Conservation (phyloP, 2,888 invertebrate genomes). For the Archaeoteleia sp. region DNA sequence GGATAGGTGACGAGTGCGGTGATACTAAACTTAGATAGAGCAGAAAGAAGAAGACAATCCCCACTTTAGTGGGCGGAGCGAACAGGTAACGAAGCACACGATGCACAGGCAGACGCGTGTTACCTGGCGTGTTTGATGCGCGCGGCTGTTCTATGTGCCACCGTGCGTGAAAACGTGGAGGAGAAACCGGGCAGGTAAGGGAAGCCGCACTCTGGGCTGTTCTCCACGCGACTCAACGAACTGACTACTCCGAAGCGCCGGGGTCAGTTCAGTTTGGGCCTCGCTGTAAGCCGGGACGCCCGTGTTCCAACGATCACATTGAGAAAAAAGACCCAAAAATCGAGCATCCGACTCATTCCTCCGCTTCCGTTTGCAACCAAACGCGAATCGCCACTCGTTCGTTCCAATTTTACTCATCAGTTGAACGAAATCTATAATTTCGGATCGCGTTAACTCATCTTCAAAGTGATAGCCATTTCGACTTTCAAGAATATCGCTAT, state of each 20-base stretch:
- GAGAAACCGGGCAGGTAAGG: conserved; percentile 43
- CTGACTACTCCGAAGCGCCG: conserved; percentile 15
- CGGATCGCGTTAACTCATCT: too few relatives aligned
- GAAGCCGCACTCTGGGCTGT: conserved; percentile 24
- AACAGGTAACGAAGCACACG: conserved; percentile 25
- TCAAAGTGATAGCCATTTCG: too few relatives aligned
- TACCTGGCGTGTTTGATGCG: conserved; percentile 37
- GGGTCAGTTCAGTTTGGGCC: conserved; percentile 53
- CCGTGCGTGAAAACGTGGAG: conserved; percentile 38
- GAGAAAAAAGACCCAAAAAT: conserved; percentile 2
- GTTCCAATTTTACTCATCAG: too few relatives aligned
- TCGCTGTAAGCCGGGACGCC: conserved; percentile 46
- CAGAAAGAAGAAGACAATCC: conserved; percentile 18
- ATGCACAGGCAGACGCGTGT: conserved; percentile 34
- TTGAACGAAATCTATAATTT: not conserved
- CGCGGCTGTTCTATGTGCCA: conserved; percentile 42
- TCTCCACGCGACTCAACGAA: conserved; percentile 38
- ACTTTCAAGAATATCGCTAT: too few relatives aligned
- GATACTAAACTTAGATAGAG: too few relatives aligned
- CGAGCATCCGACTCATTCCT: conserved; percentile 24
- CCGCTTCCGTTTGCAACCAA: conserved; percentile 28
- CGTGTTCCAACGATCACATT: conserved; percentile 14
- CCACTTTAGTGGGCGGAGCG: conserved; percentile 49
- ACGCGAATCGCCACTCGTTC: not conserved
- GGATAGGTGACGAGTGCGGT: too few relatives aligned